Evolutionary conservation across 2,113 vertebrate species (phyloP).

Genomic region (Cyprinodon brontotheroides): DNA sequence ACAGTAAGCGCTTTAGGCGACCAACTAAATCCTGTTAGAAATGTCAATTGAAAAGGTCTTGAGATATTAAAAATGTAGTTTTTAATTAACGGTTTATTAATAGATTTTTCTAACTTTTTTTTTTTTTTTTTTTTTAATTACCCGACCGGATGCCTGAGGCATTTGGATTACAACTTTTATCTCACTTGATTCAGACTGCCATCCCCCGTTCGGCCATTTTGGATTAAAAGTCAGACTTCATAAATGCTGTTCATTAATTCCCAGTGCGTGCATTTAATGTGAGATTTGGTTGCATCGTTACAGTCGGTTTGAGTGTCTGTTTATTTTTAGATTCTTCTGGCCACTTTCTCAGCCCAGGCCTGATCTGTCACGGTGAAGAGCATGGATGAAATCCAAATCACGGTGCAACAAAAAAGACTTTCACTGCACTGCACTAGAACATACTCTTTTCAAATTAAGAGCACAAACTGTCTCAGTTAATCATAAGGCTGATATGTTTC

Average conservation of each 20-base stretch:
- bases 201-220: constrained; percentile 73
- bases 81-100: constrained; percentile 86
- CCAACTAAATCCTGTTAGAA: constrained; percentile 78
- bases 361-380: constrained; percentile 64
- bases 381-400: constrained; percentile 59
- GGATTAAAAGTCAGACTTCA: constrained; percentile 80
- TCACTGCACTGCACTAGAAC: constrained; percentile 26
- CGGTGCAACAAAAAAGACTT: constrained; percentile 42
- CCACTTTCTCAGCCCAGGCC: constrained; percentile 55
- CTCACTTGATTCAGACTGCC: constrained; percentile 75
- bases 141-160: constrained; percentile 77
- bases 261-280: constrained; percentile 70
- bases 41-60: constrained; percentile 81
- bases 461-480: constrained; percentile 50
- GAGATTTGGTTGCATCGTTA: constrained; percentile 63
- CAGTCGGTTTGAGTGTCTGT: constrained; percentile 55
- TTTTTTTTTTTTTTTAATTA: constrained; percentile 69
- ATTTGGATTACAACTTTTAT: constrained; percentile 81
- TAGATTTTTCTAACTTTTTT: constrained; percentile 83
- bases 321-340: constrained; percentile 73
- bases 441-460: constrained; percentile 49
- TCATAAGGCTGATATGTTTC: constrained; percentile 38
- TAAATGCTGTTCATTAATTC: constrained; percentile 79
- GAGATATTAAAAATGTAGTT: constrained; percentile 83
- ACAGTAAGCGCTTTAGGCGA: constrained; percentile 74